Evolutionary conservation across 2,113 vertebrate species (phyloP).

Genomic region (Xenopus laevis): DNA sequence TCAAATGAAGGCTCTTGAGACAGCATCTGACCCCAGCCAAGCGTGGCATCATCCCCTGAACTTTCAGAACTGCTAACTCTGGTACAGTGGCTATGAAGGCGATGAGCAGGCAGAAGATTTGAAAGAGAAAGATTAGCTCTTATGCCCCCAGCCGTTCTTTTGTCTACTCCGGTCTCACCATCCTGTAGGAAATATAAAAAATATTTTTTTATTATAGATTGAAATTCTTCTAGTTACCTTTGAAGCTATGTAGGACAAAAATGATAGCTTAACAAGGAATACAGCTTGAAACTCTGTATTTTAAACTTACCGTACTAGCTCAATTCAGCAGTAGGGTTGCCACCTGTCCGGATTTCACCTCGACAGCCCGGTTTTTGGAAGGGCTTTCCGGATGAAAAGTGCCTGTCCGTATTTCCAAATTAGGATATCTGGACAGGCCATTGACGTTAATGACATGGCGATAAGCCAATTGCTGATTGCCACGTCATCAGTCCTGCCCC

Average conservation of each 20-base stretch:
- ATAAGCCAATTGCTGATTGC: no score
- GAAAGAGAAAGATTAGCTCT: not conserved
- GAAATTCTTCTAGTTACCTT: not conserved
- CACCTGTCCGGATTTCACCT: no score
- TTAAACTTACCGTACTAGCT: no score
- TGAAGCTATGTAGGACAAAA: not conserved
- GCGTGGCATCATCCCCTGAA: constrained; percentile 4
- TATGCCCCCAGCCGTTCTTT: not conserved
- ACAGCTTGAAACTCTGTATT: no score
- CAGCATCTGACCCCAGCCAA: constrained; percentile 2
- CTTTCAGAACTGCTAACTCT: constrained; percentile 22
- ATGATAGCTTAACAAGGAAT: no score
- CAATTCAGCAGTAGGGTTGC: no score
- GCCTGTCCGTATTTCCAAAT: no score
- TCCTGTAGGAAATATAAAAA: not conserved
- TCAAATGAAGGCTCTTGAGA: constrained; percentile 7
- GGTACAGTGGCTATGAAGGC: not conserved
- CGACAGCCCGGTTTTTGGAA: no score
- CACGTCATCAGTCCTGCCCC: no score
- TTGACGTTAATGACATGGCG: no score
- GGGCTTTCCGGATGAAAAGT: no score
- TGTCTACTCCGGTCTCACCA: constrained; percentile 16
- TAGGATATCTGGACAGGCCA: no score
- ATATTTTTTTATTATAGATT: not conserved
- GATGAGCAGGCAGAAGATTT: not conserved